A percentile compares a stretch with the other conserved stretches of the same genome.
Conservation (phyloP, 2,888 invertebrate genomes). For the Clusia tigrina region DNA sequence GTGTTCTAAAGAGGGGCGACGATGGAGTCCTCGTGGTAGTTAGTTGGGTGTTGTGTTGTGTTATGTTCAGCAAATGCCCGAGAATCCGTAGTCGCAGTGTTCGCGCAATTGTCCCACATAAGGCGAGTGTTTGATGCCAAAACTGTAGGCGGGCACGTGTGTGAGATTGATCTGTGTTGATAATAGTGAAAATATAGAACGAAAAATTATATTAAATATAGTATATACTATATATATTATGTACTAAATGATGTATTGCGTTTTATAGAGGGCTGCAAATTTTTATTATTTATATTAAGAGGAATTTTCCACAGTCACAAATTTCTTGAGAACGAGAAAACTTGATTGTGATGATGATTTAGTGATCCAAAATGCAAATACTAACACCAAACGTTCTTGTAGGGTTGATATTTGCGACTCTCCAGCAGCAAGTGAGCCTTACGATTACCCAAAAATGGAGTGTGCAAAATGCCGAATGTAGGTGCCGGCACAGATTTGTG, state of each 20-base stretch:
- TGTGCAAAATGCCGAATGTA: slow-evolving; percentile 85
- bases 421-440: slow-evolving; percentile 49
- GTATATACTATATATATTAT: too few relatives aligned
- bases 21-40: slow-evolving; percentile 9
- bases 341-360: too few relatives aligned
- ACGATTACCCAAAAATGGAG: slow-evolving; percentile 71
- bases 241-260: too few relatives aligned
- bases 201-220: too few relatives aligned
- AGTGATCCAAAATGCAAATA: neutral
- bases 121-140: slow-evolving; percentile 88
- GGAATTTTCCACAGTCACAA: too few relatives aligned
- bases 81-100: slow-evolving; percentile 52
- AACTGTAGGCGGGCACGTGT: slow-evolving; percentile 75
- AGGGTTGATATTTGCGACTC: slow-evolving; percentile 6
- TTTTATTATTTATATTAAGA: too few relatives aligned
- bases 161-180: slow-evolving; percentile 70
- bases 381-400: slow-evolving; percentile 13
- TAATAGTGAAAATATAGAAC: neutral
- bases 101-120: slow-evolving; percentile 68
- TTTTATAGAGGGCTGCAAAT: too few relatives aligned
- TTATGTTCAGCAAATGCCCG: slow-evolving; percentile 57
- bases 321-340: too few relatives aligned
- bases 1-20: slow-evolving; percentile 26
- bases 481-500: slow-evolving; percentile 68
- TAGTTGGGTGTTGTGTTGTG: neutral